Base-by-base conservation (phyloP, 1,140 invertebrate species). In the Drosophila ananassae region DNA sequence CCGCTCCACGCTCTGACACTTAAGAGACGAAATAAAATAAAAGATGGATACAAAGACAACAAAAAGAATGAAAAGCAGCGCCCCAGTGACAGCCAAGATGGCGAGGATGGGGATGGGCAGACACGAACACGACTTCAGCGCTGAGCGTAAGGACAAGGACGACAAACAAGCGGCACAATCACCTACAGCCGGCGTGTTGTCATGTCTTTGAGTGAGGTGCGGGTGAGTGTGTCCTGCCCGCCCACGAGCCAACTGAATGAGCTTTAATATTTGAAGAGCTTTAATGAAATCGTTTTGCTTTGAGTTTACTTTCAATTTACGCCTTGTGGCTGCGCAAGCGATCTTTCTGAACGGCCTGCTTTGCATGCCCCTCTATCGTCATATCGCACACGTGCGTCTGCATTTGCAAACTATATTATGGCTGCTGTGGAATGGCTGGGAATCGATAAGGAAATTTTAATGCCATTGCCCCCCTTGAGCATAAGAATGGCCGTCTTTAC, bases 241-340 rank as follows among this genome's bases (percentile, higher is more conserved):
- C 50, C 55, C 66, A 44, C 59, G 64, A 57, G 47, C 41, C 48
- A 52, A 55, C 71, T 69, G 66, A 79, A 79, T 79, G 79, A 72
- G 79, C 80, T 83, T 83, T 84, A 83, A 83, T 83, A 84, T 83
- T 83, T 83, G 61, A 83, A 79, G 73, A 83, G 80, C 75, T 83
- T 83, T 84, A 83, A 84, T 83, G 72, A 84, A 83, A 83, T 84
- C 80, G 80, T 56, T 84, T 83, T 84, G 80, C 80, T 51, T 73
- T 63, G 52, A 59, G 60, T 73, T 84, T 76, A 72, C 72, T 83
- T 83, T 83, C 75, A 83, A 83, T 83, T 83, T 83, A 62, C 74
- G 25, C 34, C 74, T 68, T 39, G 50, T 28, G 71, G 69, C 61
- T 44, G 22, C 24, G n/a, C 17, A 24, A 46, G 12, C 46, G 41